Evolutionary conservation across 1,140 invertebrate species (phyloP).

Genomic region (Ridgeia piscesae): DNA sequence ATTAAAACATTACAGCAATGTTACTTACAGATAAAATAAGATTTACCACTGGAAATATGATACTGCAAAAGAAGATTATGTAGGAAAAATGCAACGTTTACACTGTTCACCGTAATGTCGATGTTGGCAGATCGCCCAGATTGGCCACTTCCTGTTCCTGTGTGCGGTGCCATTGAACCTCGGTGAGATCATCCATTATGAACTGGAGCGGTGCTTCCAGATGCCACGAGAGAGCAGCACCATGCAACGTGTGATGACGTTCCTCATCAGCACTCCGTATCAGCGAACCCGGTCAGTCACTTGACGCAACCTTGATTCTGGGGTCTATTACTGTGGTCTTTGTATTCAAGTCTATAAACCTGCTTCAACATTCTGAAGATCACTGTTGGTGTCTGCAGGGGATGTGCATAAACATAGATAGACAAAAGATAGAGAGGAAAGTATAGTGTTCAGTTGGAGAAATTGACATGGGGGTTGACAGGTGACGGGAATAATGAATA

Average conservation of each 20-base stretch:
- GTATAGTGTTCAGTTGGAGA: no score
- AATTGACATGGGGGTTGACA: no score
- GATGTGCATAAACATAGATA: no score
- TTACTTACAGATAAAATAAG: no score
- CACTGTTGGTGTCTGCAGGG: no score
- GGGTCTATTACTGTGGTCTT: no score
- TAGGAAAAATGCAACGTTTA: not conserved
- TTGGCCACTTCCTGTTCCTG: constrained; percentile 65
- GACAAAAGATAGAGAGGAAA: no score
- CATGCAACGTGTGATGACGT: constrained; percentile 65
- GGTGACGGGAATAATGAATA: no score
- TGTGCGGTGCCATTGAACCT: constrained; percentile 60
- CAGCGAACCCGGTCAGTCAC: constrained; percentile 37
- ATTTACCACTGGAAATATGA: not conserved
- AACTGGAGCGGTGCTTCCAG: constrained; percentile 66
- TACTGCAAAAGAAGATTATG: not conserved
- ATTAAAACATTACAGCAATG: no score
- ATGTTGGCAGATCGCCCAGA: constrained; percentile 57
- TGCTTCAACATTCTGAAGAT: no score
- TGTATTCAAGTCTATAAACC: no score
- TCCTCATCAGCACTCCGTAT: constrained; percentile 59
- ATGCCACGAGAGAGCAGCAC: constrained; percentile 64
- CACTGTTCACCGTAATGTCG: not conserved
- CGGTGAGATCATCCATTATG: constrained; percentile 63
- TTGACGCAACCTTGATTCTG: no score